phyloP scores from a whole-genome alignment of 2,888 invertebrate species.

The Nemotelus nigrinus region DNA sequence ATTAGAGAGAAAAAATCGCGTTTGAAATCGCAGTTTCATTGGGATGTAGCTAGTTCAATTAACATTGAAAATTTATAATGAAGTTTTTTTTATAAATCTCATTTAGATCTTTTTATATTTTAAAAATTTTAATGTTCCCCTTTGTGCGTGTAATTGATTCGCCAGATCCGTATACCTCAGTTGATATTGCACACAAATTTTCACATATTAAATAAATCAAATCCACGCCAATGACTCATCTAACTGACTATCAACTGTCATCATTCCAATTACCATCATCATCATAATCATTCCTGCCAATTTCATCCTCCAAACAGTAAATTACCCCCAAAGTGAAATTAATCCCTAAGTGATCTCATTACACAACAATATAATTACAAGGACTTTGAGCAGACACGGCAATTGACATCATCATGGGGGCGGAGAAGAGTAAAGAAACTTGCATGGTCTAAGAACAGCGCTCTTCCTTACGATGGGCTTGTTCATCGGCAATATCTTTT shows the following conservation, averaged over 20 bases:
- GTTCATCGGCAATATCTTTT: background rate
- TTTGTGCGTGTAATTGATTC: too few species aligned
- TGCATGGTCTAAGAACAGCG: background rate
- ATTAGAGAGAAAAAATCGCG: too few species aligned
- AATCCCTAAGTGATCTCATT: slow-evolving; percentile 50
- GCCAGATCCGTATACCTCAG: too few species aligned
- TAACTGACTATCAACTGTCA: background rate
- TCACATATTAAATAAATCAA: too few species aligned
- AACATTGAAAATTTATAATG: too few species aligned
- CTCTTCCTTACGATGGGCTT: background rate
- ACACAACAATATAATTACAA: slow-evolving; percentile 49
- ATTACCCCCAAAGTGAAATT: slow-evolving; percentile 43
- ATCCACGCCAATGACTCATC: too few species aligned
- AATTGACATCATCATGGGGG: slow-evolving; percentile 32
- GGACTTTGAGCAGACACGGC: slow-evolving; percentile 40
- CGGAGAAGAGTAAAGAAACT: background rate
- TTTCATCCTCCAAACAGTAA: background rate
- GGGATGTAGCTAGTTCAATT: too few species aligned
- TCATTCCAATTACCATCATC: background rate
- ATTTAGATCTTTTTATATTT: too few species aligned
- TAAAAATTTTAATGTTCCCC: too few species aligned
- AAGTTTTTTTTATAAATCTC: too few species aligned
- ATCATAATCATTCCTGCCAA: slow-evolving; percentile 23
- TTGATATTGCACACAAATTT: too few species aligned
- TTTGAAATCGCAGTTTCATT: too few species aligned